These are phyloP conservation scores for Synanthedon andrenaeformis DNA, from an alignment of 2,888 invertebrate genomes.

Conservation along the genomic window DNA sequence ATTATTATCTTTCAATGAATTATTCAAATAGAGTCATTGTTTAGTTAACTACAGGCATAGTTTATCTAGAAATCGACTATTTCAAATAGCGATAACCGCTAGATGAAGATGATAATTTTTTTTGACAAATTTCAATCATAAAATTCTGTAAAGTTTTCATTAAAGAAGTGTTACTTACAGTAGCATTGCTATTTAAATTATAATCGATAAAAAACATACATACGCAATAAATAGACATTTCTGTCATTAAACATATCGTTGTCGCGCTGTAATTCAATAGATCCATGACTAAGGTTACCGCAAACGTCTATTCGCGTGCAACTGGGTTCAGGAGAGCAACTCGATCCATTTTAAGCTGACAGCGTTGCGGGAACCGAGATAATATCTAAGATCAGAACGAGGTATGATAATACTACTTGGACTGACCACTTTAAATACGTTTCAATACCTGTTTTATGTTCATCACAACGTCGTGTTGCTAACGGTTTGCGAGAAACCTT, in stretches of 20 bases:
- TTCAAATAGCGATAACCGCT: too few relatives aligned
- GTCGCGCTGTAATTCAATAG: background rate
- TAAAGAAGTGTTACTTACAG: too few relatives aligned
- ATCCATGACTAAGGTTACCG: slow-evolving; percentile 8
- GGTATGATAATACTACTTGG: slow-evolving; percentile 31
- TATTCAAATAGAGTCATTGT: too few relatives aligned
- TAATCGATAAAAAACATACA: too few relatives aligned
- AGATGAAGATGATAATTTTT: too few relatives aligned
- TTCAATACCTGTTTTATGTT: slow-evolving; percentile 33
- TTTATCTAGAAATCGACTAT: too few relatives aligned
- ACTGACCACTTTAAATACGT: slow-evolving; percentile 24
- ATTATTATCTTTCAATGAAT: too few relatives aligned
- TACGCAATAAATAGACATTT: background rate
- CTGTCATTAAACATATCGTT: background rate
- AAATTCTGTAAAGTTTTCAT: too few relatives aligned
- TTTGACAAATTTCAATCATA: too few relatives aligned
- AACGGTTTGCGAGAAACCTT: slow-evolving; percentile 32
- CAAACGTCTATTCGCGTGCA: slow-evolving; percentile 14
- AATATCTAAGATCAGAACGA: slow-evolving; percentile 23
- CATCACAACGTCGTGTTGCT: slow-evolving; percentile 21
- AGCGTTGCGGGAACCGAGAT: slow-evolving; percentile 26
- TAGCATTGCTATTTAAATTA: too few relatives aligned
- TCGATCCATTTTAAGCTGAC: slow-evolving; percentile 28
- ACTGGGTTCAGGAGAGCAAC: slow-evolving; percentile 25
- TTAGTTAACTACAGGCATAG: too few relatives aligned